Evolutionary conservation across 1,140 invertebrate genomes (phyloP).

Genomic region (Bombus waltoni): DNA sequence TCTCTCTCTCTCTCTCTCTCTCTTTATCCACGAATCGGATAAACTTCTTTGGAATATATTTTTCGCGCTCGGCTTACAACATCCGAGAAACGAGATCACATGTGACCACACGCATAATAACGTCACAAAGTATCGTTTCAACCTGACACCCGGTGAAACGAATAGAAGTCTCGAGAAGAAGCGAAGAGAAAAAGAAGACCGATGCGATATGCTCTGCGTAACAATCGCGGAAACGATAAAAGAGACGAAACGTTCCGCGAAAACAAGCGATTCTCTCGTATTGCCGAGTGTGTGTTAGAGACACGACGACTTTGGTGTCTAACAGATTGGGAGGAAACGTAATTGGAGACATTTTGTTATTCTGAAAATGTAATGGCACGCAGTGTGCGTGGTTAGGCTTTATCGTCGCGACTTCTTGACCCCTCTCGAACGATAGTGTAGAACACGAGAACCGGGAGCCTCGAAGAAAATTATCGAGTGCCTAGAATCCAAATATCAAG

Average conservation of each 20-base stretch:
- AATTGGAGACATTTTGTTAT: conserved; percentile 54
- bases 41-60: not conserved
- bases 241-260: not conserved
- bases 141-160: conserved; percentile 16
- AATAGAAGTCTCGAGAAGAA: conserved; percentile 8
- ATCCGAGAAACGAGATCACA: conserved; percentile 15
- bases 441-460: conserved; percentile 5
- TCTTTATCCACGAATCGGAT: not conserved
- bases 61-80: conserved; percentile 4
- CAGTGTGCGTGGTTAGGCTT: conserved; percentile 30
- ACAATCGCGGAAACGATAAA: not conserved
- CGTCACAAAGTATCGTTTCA: conserved; percentile 23
- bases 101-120: conserved; percentile 15
- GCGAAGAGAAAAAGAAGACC: not conserved
- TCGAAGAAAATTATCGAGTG: conserved; percentile 19
- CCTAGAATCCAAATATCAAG: conserved; percentile 29
- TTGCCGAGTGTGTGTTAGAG: not conserved
- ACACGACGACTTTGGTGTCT: not conserved
- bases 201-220: not conserved
- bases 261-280: conserved; percentile 9
- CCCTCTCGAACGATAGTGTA: conserved; percentile 62
- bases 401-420: conserved; percentile 73
- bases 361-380: conserved; percentile 62
- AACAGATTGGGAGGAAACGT: not conserved
- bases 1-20: not conserved